These are phyloP conservation scores for Eristalis arbustorum DNA, from an alignment of 2,888 invertebrate species.

Conservation along the genomic window DNA sequence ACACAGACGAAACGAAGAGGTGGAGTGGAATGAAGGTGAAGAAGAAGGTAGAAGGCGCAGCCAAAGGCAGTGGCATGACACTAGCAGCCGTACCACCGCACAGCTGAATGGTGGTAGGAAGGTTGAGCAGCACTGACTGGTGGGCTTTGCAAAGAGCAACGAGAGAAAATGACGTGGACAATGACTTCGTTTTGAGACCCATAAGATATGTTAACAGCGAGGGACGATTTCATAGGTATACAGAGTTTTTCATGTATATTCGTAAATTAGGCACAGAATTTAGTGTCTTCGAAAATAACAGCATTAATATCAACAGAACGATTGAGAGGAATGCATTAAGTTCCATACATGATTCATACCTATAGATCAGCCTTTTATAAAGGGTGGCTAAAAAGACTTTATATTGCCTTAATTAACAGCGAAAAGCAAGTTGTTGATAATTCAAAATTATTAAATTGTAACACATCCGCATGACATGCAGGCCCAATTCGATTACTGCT, in stretches of 20 bases:
- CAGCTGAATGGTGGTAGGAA: slow-evolving; percentile 11
- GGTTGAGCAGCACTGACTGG: background rate
- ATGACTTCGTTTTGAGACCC: slow-evolving; percentile 19
- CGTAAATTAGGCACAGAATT: no score
- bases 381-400: no score
- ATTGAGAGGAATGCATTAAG: no score
- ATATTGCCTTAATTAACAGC: no score
- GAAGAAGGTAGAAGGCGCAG: background rate
- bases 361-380: no score
- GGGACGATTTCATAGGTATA: slow-evolving; percentile 4
- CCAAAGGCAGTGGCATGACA: slow-evolving; percentile 25
- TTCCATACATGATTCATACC: no score
- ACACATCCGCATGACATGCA: no score
- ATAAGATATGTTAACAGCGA: slow-evolving; percentile 17
- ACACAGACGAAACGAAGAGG: slow-evolving; percentile 10
- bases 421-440: no score
- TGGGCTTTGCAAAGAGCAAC: slow-evolving; percentile 26
- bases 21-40: background rate
- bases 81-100: slow-evolving; percentile 6
- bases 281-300: no score
- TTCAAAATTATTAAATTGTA: no score
- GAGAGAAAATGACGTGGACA: background rate
- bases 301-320: no score
- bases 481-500: no score
- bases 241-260: background rate